Evolutionary conservation across 2,113 vertebrate species (phyloP), one percentile per base, ranked within the genome.

Genomic region (Upupa epops): DNA sequence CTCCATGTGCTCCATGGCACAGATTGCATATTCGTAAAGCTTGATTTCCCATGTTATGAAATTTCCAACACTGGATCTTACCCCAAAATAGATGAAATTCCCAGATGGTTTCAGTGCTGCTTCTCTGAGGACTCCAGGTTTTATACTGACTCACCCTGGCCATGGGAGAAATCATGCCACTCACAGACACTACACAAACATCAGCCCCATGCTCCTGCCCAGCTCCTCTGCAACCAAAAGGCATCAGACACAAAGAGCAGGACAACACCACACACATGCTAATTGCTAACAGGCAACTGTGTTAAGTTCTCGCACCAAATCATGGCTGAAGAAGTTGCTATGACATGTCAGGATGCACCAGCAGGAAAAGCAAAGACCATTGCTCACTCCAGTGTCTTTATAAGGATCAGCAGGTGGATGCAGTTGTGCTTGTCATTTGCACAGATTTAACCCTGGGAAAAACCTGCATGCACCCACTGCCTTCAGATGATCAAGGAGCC

Each of bases 401-500:
- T 25, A 22, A 34, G 45, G 37, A 77, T 64, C 60, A 49, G 65
- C 42, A 20, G 37, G 37, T 13, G 56, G 52, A 26, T 59, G 74
- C 26, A 17, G 31, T 17, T 13, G 25, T 26, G 37, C 42, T 48
- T 51, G 26, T 71, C 75, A 58, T 5, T 17, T 18, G 26, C 64
- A 80, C 12, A 26, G 83, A 81, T 79, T 15, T 49, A 46, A 37
- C 16, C 52, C 72, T 5, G 65, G 49, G 69, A 22, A 29, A 78
- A n/a, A 52, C 28, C 80, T 40, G 58, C 16, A 0, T 24, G 17
- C 45, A 34, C 85, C 85, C 55, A 7, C 18, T 18, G 58, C 86
- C 86, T 65, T 60, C 45, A 13, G 66, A 63, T 59, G 37, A 90
- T 86, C 94, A 93, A 49, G 93, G 88, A 69, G 61, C 52, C 58